phyloP scores from a whole-genome alignment of 2,113 vertebrate genomes.

The Pseudopipra pipra region DNA sequence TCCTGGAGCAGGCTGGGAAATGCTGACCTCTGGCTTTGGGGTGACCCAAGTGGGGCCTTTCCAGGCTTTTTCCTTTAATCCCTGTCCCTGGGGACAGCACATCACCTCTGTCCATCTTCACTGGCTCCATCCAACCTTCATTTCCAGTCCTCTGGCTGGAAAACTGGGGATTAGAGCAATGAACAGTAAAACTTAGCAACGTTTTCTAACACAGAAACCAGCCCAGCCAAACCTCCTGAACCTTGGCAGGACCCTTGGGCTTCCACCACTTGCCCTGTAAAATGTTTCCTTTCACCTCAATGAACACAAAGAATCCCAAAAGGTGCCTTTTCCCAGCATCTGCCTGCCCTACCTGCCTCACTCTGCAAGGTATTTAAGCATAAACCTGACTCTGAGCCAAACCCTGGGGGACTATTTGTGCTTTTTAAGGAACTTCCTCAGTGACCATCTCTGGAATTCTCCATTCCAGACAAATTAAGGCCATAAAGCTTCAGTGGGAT shows the following conservation, averaged over 20 bases:
- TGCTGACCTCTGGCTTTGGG: fast-evolving
- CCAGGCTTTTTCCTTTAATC: too few species aligned
- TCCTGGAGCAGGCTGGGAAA: neutral
- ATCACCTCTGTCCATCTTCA: neutral
- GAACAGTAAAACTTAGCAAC: neutral
- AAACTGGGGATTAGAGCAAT: neutral
- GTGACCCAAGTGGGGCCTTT: too few species aligned
- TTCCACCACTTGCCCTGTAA: neutral
- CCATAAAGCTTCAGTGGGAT: fast-evolving
- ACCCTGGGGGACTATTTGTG: neutral
- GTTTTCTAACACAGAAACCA: neutral
- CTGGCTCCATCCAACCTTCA: neutral
- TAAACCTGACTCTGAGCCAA: neutral
- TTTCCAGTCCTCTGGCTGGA: neutral
- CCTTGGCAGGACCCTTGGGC: neutral
- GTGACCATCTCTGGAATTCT: neutral
- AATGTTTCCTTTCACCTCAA: neutral
- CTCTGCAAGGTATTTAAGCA: neutral
- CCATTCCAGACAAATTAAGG: neutral
- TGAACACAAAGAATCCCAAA: neutral
- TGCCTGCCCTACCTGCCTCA: neutral
- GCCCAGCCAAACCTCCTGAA: neutral
- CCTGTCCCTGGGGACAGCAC: neutral
- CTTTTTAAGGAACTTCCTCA: fast-evolving
- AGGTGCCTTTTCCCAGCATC: neutral